phyloP scores from a whole-genome alignment of 2,888 invertebrate species.

The Ligdia adustata region DNA sequence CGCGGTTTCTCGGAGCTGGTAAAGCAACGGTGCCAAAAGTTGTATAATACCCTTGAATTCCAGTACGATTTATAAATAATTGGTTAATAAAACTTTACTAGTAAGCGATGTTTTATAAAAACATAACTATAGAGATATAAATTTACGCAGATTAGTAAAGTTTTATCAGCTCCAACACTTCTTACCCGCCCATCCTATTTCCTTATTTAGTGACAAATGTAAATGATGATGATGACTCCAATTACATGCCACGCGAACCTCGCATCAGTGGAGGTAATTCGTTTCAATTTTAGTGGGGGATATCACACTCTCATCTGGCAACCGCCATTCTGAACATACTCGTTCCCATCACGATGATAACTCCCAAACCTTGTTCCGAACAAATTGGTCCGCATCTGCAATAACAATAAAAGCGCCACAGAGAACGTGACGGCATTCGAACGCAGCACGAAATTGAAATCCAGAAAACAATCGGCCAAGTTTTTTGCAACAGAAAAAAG shows the following conservation, averaged over 20 bases:
- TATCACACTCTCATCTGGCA: conserved; percentile 52
- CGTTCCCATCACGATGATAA: conserved; percentile 54
- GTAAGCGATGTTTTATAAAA: no score
- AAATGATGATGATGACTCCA: conserved; percentile 56
- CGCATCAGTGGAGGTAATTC: conserved; percentile 63
- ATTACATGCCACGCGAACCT: conserved; percentile 63
- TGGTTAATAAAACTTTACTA: no score
- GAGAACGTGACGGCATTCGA: conserved; percentile 54
- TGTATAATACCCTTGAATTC: no score
- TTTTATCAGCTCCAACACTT: no score
- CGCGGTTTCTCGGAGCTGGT: no score
- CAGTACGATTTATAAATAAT: no score
- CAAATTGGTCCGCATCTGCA: conserved; percentile 62
- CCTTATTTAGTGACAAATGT: conserved; percentile 48
- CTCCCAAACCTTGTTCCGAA: conserved; percentile 59
- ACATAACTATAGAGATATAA: no score
- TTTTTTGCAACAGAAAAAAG: conserved; percentile 47
- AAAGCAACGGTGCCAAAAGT: no score
- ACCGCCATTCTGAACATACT: conserved; percentile 46
- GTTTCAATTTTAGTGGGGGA: conserved; percentile 65
- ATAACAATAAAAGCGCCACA: conserved; percentile 60
- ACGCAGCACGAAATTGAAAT: conserved; percentile 56
- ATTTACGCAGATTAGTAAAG: no score
- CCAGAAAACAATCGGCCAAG: conserved; percentile 59
- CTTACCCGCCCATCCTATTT: no score